Evolutionary conservation across 1,140 invertebrate genomes (phyloP), one percentile per base, ranked within the genome.

Genomic region (Ladona fulva): DNA sequence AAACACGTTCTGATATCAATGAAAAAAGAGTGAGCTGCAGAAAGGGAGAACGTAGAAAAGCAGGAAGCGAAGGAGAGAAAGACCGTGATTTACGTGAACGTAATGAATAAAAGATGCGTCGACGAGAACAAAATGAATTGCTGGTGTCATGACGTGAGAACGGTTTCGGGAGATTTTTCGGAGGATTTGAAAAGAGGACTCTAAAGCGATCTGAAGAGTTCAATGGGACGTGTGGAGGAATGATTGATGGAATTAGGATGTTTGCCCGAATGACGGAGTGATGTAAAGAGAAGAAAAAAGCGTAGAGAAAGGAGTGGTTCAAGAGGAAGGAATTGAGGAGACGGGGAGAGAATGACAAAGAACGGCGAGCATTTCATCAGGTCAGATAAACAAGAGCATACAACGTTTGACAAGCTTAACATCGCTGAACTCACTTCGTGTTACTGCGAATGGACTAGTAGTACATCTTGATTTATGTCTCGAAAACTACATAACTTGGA

Each of bases 81-180:
- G 52, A 22, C 3, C 52, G 12, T 12, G 52, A 66, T 66, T 66
- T 66, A 16, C 52, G 52, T 66, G 52, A 66, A 66, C 3, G 52
- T 66, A 66, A 66, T 66, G 52, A 66, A 66, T 66, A 66, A 66
- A 66, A 66, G 52, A 66, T 66, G 14, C n/a, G 52, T 22, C 52
- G 52, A 19, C 52, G 52, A 22, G 44, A 19, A 52, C 44, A 19
- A 52, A 52, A 66, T 66, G 52, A 66, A 66, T 66, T 22, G 52
- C 3, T 3, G n/a, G 52, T 66, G 52, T 66, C 52, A 66, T 66
- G 52, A 66, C 52, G 52, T 22, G 52, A 16, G 5, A 66, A 66
- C n/a, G 29, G 1, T 37, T 37, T 37, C 52, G 16, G 14, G 52
- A 66, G 52, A 19, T 66, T 66, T 12, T 66, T 66, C 52, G 12